phyloP scores from a whole-genome alignment of 1,140 invertebrate genomes.

The Melitaea cinxia region DNA sequence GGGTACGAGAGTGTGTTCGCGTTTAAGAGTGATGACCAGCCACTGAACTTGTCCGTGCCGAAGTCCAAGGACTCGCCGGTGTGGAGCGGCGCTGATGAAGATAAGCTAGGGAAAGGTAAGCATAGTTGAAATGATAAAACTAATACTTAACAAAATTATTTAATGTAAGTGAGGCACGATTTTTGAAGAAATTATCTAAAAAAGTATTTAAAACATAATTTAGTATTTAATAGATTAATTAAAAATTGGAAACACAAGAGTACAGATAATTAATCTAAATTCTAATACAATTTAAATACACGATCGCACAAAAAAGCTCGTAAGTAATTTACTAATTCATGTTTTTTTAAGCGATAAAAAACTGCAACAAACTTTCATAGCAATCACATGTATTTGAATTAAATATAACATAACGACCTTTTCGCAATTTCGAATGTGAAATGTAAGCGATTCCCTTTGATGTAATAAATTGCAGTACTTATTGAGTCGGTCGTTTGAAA shows the following conservation, averaged over 20 bases:
- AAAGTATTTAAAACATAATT: no score
- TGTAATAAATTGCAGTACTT: slow-evolving; percentile 17
- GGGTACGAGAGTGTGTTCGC: slow-evolving; percentile 53
- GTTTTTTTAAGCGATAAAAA: background rate
- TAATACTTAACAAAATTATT: background rate
- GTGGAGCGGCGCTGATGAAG: slow-evolving; percentile 57
- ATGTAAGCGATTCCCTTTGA: slow-evolving; percentile 18
- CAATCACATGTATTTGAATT: slow-evolving; percentile 2
- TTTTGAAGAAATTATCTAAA: no score
- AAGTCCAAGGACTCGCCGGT: slow-evolving; percentile 55
- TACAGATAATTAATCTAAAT: no score
- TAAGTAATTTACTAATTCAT: slow-evolving; percentile 5
- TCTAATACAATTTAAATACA: no score
- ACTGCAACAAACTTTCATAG: background rate
- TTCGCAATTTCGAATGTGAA: slow-evolving; percentile 4
- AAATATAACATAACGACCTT: slow-evolving; percentile 3
- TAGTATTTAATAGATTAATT: no score
- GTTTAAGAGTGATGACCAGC: slow-evolving; percentile 61
- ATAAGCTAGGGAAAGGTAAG: slow-evolving; percentile 62
- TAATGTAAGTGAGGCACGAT: no score
- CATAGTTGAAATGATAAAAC: background rate
- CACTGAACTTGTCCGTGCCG: slow-evolving; percentile 71
- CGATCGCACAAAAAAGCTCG: no score
- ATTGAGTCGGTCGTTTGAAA: slow-evolving; percentile 33
- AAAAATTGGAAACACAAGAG: no score